phyloP scores from a whole-genome alignment of 1,140 invertebrate genomes.

The Caenorhabditis brenneri region DNA sequence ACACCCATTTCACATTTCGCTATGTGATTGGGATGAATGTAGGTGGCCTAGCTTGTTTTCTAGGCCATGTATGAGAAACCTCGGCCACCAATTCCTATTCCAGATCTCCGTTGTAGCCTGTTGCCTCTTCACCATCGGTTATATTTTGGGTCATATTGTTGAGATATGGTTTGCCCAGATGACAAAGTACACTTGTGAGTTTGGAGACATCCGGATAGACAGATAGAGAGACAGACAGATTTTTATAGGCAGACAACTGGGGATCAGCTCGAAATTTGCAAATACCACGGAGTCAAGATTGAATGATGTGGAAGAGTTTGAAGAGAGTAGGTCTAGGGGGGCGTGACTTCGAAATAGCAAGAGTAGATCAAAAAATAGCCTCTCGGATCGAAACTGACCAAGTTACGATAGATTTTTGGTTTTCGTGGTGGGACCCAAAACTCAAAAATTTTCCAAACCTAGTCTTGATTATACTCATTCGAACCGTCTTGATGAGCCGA shows the following conservation, averaged over 20 bases:
- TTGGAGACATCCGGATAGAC: neutral
- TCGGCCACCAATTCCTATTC: neutral
- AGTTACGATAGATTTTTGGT: neutral
- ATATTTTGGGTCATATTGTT: neutral
- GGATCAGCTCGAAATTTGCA: neutral
- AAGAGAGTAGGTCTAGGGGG: neutral
- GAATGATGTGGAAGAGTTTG: neutral
- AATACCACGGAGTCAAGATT: no score
- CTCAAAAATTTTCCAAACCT: no score
- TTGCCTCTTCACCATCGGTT: neutral
- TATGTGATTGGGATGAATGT: conserved; percentile 9
- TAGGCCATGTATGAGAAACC: neutral
- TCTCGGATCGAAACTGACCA: no score
- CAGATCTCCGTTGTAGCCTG: conserved; percentile 11
- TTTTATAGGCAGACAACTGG: neutral
- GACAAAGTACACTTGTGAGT: neutral
- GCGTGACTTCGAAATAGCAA: no score
- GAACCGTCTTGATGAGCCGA: no score
- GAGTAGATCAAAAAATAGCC: no score
- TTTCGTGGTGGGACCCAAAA: no score
- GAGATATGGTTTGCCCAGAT: conserved; percentile 8
- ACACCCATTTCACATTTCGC: neutral
- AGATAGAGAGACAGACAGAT: neutral
- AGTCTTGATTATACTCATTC: no score
- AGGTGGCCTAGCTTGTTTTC: neutral